Evolutionary conservation across 2,797 vertebrate genomes (phyloP), one percentile per base, ranked within the genome.

Genomic region (Hapalemur alaotrensis): DNA sequence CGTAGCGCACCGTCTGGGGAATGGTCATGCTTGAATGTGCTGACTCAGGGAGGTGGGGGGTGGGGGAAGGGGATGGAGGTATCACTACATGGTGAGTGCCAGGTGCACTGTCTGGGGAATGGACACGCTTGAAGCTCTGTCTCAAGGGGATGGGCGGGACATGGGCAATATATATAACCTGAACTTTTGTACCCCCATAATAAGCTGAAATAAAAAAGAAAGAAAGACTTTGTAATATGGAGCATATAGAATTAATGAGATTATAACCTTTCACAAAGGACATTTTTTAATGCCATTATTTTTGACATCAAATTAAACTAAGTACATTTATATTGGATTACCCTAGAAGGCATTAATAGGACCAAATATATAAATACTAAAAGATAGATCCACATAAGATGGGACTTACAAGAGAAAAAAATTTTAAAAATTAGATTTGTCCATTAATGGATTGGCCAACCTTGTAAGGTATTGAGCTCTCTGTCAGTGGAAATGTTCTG

Each of bases 281-380:
- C 2, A 18, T 61, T 84, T 84, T 2, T 48, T 91, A 69, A 86
- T 12, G 23, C 1, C 8, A 30, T 89, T 59, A 72, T 35, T 84
- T 87, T 84, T 46, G 25, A 84, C 7, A 93, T 76, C 17, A 92
- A 92, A 82, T 84, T 69, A 65, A 94, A 95, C 67, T 50, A 82
- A 81, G 7, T 30, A 15, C 2, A 41, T 93, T 87, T 76, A 18
- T 82, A 43, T 57, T 81, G 10, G 22, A 43, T 89, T 80, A 72
- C 15, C 5, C 2, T 4, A 79, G 23, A 95, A 86, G 46, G 1
- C 18, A 65, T 38, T 76, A 48, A 23, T 50, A 73, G 23, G 32
- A 59, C 10, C 46, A 78, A 76, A 50, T 41, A 30, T 30, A 5
- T 41, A 79, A 75, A 5, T 38, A 70, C 30, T 54, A 91, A 48